phyloP scores from a whole-genome alignment of 2,888 invertebrate species.

The Caenorhabditis macrosperma region DNA sequence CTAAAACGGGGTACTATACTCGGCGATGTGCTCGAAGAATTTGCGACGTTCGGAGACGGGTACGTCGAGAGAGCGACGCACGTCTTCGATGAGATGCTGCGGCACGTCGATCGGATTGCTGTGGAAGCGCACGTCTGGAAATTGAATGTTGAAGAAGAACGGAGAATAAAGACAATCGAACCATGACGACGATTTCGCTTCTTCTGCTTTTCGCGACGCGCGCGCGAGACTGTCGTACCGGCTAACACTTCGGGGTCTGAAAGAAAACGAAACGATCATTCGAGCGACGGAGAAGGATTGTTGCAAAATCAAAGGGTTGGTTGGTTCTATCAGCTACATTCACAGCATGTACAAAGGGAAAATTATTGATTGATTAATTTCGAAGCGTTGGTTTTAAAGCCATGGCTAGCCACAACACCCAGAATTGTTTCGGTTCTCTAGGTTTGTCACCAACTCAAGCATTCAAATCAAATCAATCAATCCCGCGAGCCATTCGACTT shows the following conservation, averaged over 20 bases:
- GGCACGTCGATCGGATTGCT: conserved; percentile 73
- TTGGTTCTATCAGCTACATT: conserved; percentile 31
- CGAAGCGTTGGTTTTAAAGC: too few relatives aligned
- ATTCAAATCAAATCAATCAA: too few relatives aligned
- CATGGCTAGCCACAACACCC: too few relatives aligned
- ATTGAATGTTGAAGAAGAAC: not conserved
- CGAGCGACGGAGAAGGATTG: not conserved
- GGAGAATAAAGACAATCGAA: conserved; percentile 13
- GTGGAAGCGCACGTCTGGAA: conserved; percentile 77
- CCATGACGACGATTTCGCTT: conserved; percentile 64
- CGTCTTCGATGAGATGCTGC: conserved; percentile 63
- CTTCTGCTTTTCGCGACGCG: conserved; percentile 63
- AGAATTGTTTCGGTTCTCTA: too few relatives aligned
- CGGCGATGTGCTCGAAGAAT: conserved; percentile 79
- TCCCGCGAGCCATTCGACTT: too few relatives aligned
- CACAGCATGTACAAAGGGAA: conserved; percentile 40
- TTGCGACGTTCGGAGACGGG: conserved; percentile 77
- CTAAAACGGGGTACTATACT: conserved; percentile 76
- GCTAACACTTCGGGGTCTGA: conserved; percentile 62
- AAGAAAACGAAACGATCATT: conserved; percentile 12
- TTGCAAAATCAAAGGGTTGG: conserved; percentile 4
- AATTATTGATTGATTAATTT: too few relatives aligned
- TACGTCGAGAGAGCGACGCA: conserved; percentile 69
- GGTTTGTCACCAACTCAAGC: not conserved
- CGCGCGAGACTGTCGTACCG: conserved; percentile 59